Evolutionary conservation across 2,888 invertebrate genomes (phyloP).

Genomic region (Drosophila mimetica): DNA sequence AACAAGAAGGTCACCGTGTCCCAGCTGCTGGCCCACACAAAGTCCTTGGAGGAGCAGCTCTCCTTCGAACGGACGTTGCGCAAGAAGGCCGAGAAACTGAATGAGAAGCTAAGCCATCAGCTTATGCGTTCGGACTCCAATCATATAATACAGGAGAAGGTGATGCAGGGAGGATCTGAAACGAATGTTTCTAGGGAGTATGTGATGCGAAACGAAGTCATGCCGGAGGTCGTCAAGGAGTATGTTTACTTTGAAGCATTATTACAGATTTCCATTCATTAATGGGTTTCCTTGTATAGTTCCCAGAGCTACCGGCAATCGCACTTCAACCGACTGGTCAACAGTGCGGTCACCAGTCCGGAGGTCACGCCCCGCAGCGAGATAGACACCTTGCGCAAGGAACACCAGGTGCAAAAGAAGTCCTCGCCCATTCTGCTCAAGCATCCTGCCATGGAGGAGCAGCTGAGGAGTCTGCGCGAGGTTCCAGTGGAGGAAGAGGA

Average conservation of each 20-base stretch:
- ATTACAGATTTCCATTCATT: background rate
- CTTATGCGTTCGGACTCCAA: conserved; percentile 85
- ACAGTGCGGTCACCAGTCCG: conserved; percentile 56
- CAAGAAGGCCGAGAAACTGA: conserved; percentile 87
- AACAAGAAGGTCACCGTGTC: conserved; percentile 72
- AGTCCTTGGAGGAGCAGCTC: conserved; percentile 86
- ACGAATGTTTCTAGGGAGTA: conserved; percentile 73
- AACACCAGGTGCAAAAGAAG: conserved; percentile 27
- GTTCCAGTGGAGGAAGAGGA: conserved; percentile 3
- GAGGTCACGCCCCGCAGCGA: conserved; percentile 65
- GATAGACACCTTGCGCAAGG: conserved; percentile 57
- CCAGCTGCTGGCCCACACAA: conserved; percentile 76
- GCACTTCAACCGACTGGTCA: conserved; percentile 66
- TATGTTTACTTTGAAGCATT: conserved; percentile 46
- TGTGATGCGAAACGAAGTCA: conserved; percentile 64
- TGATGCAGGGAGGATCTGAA: conserved; percentile 27
- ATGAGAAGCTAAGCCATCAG: conserved; percentile 87
- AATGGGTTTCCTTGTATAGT: conserved; percentile 11
- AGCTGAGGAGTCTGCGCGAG: conserved; percentile 18
- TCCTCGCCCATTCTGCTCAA: background rate
- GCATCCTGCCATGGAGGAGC: conserved; percentile 7
- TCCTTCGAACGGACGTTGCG: conserved; percentile 87
- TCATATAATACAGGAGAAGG: conserved; percentile 23
- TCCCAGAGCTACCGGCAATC: conserved; percentile 33
- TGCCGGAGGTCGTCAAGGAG: conserved; percentile 72